Percentiles rank a stretch among this genome's conserved stretches.
These are phyloP conservation scores for Pelecanus crispus DNA, from an alignment of 2,113 vertebrate genomes.

Conservation along the genomic window DNA sequence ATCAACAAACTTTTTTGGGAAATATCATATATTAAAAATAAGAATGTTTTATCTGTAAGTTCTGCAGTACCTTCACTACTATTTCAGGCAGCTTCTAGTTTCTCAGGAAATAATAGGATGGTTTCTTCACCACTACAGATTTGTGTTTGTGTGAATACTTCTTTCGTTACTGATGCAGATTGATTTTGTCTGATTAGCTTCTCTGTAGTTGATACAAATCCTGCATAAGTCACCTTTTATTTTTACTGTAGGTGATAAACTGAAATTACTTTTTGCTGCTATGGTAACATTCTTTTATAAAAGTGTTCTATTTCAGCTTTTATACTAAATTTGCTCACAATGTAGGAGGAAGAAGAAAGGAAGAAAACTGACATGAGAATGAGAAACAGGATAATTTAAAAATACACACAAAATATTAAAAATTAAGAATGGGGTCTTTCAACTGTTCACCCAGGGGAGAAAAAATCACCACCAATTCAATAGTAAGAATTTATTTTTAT, in stretches of 20 bases:
- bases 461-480: background rate
- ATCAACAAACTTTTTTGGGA: background rate
- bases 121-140: background rate
- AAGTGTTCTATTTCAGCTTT: background rate
- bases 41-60: background rate
- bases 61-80: background rate
- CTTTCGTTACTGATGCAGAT: background rate
- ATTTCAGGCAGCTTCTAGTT: background rate
- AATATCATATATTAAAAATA: background rate
- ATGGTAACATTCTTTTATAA: background rate
- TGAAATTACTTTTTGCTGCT: conserved; percentile 8
- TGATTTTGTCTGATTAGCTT: background rate
- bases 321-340: background rate
- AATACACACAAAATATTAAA: background rate
- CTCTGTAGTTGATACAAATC: background rate
- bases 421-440: background rate
- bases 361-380: background rate
- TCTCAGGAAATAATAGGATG: background rate
- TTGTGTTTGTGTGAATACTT: background rate
- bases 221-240: background rate
- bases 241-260: background rate
- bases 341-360: background rate
- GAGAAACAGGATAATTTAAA: background rate
- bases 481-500: background rate
- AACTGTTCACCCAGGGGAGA: background rate